Conservation (phyloP, 2,113 vertebrate genomes). For the Mirza zaza region DNA sequence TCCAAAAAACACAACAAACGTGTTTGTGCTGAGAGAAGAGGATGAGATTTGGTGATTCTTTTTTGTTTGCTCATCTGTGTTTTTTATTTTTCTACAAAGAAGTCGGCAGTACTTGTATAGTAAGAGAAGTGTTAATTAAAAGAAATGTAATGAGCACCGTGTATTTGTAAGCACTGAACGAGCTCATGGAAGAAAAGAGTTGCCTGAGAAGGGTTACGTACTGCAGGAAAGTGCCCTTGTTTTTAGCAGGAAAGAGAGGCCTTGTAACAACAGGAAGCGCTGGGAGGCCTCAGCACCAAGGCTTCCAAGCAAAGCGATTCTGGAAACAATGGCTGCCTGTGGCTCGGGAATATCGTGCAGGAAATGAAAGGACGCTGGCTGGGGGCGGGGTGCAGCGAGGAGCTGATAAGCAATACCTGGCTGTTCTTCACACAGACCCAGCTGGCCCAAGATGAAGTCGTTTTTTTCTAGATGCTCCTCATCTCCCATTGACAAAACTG, state of each 20-base stretch:
- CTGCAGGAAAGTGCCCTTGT: constrained; percentile 83
- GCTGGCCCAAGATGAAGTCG: background rate
- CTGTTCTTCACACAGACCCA: constrained; percentile 76
- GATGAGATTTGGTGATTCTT: background rate
- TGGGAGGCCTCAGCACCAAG: constrained; percentile 74
- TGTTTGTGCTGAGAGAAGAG: background rate
- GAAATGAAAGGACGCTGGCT: constrained; percentile 82
- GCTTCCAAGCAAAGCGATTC: constrained; percentile 78
- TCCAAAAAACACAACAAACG: too few species aligned
- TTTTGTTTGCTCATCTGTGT: background rate
- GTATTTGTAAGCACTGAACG: background rate
- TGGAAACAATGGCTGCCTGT: constrained; percentile 85
- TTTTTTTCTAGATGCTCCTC: constrained; percentile 76
- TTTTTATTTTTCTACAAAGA: background rate
- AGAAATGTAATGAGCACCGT: background rate
- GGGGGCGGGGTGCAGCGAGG: constrained; percentile 75
- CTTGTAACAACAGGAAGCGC: constrained; percentile 90
- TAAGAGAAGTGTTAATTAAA: background rate
- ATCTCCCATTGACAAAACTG: constrained; percentile 65
- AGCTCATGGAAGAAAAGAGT: background rate
- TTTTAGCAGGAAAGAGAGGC: constrained; percentile 84
- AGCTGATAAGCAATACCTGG: constrained; percentile 86
- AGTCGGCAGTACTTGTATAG: background rate
- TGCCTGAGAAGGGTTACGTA: constrained; percentile 82
- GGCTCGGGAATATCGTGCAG: constrained; percentile 77